Base-by-base conservation (phyloP, 2,797 vertebrate species). In the Periophthalmus magnuspinnatus region DNA sequence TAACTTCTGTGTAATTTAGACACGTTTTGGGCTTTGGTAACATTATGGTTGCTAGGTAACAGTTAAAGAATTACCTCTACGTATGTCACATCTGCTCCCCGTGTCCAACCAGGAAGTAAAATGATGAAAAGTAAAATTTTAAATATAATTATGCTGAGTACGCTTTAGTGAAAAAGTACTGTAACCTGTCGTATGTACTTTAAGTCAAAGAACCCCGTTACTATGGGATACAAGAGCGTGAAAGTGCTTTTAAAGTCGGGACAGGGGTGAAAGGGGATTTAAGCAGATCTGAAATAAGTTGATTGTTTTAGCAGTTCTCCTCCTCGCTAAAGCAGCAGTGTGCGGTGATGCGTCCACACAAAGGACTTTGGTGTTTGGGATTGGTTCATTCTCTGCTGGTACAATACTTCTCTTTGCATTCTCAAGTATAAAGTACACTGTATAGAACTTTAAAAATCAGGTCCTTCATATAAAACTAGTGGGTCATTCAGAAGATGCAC, bases 221-320 rank as follows among this genome's bases (percentile, higher is more conserved):
- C 68, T 84, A 61, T 74, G 79, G 80, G 71, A 86, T 84, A 87
- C 71, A 88, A 83, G 75, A 86, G 86, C 84, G 82, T 67, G 75
- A 91, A 92, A 90, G 90, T 92, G 91, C 90, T 87, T 89, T 67
- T 78, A 38, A 68, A 65, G 62, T 62, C 47, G 45, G 72, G 62
- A 56, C 54, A 75, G 56, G 69, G 70, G 9, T 56, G 65, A 36
- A 21, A 80, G 77, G 61, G 70, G 86, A 84, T 80, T 84, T 74
- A 32, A 38, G 73, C 33, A 68, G 64, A 62, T 5, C 7, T 2
- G 58, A 19, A 48, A 33, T 10, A 41, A 38, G 64, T 70, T 52
- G 68, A 57, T n/a, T 67, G 36, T 4, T 22, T 74, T 69, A 38
- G 52, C 59, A 13, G n/a, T 36, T 50, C 33, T 45, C 67, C 41